A percentile compares a stretch with the other conserved stretches of the same genome.
phyloP scores from a whole-genome alignment of 2,797 vertebrate species.

The Nasua narica region DNA sequence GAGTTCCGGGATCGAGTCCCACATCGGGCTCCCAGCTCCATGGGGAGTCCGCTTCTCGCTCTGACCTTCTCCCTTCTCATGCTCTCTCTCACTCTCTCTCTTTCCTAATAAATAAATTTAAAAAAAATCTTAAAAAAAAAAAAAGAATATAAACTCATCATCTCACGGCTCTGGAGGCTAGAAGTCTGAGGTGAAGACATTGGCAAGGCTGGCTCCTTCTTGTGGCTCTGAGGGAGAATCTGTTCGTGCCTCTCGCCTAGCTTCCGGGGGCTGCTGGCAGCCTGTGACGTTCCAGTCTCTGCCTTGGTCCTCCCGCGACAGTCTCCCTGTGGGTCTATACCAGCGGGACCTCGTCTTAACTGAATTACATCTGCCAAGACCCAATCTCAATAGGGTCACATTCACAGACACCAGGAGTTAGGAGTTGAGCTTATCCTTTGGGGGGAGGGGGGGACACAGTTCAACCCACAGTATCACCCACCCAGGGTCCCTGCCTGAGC shows the following conservation, averaged over 20 bases:
- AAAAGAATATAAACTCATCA: rapidly evolving
- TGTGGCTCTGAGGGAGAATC: background rate
- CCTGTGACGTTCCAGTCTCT: background rate
- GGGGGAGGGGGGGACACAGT: background rate
- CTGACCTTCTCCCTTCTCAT: no score
- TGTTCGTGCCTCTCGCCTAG: background rate
- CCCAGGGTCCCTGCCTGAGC: background rate
- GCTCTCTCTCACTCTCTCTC: no score
- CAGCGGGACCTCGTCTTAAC: background rate
- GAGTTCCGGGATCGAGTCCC: no score
- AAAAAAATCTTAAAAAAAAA: no score
- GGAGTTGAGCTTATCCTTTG: background rate
- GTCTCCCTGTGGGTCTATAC: background rate
- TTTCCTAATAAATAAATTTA: no score
- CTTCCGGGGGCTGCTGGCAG: background rate
- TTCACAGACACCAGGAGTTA: background rate
- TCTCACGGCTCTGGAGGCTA: background rate
- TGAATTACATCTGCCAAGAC: background rate
- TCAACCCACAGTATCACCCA: background rate
- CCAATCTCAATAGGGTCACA: background rate
- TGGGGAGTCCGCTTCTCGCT: no score
- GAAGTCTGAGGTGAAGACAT: background rate
- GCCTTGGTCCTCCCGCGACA: rapidly evolving
- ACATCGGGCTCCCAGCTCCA: no score
- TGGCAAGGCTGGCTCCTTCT: background rate